Evolutionary conservation across 2,888 invertebrate species (phyloP).

Genomic region (Micoletzkya japonica): DNA sequence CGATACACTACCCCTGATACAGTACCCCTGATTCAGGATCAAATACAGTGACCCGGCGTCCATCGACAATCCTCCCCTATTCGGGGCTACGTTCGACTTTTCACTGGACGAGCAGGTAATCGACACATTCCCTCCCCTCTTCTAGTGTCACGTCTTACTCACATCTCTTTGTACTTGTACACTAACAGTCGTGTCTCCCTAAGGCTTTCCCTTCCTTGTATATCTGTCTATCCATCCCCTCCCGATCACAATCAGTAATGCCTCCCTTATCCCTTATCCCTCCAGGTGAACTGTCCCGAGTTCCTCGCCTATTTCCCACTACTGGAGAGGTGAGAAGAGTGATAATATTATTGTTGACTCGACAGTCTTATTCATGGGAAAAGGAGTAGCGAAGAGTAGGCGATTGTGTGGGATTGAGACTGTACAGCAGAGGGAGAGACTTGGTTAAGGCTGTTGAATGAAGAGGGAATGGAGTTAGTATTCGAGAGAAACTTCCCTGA

Average conservation of each 20-base stretch:
- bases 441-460: conserved; percentile 53
- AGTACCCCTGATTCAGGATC: conserved; percentile 12
- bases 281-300: conserved; percentile 92
- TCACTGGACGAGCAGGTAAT: conserved; percentile 79
- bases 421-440: neutral
- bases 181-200: too few relatives aligned
- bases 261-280: too few relatives aligned
- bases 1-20: too few relatives aligned
- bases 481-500: conserved; percentile 53
- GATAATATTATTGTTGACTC: neutral
- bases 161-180: neutral
- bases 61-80: conserved; percentile 73
- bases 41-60: conserved; percentile 8
- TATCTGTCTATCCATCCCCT: neutral
- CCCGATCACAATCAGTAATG: too few relatives aligned
- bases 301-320: conserved; percentile 89
- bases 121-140: neutral
- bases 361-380: too few relatives aligned
- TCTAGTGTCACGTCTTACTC: neutral
- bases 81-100: conserved; percentile 94
- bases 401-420: neutral
- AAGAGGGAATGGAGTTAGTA: conserved; percentile 60
- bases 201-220: neutral
- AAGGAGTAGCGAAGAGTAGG: too few relatives aligned
- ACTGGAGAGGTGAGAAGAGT: conserved; percentile 45